Evolutionary conservation across 2,888 invertebrate genomes (phyloP), one percentile per base, ranked within the genome.

Genomic region (Mamestra brassicae): DNA sequence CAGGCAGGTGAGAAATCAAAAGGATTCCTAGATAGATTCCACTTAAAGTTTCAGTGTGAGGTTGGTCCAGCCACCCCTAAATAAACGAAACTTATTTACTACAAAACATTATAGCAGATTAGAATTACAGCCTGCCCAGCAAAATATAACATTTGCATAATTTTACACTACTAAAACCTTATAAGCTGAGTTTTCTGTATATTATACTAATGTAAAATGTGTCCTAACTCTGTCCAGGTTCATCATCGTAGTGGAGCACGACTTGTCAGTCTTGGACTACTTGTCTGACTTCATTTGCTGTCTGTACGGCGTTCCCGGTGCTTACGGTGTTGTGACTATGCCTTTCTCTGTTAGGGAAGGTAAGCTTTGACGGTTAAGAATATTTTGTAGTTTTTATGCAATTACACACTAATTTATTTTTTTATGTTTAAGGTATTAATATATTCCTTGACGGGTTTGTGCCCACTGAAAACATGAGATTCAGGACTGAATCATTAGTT

Each of bases 311-410:
- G 98, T 99, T 70, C 99, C 99, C 79, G 99, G 99, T 89, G 99
- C 99, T 88, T 99, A 99, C 94, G 99, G 99, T 87, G 99, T 99
- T 72, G 99, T 99, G 78, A 99, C 99, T 94, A 99, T 99, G 99
- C 99, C 99, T 69, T 99, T 99, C 97, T 99, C 99, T 42, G 99
- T 99, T 10, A 97, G 99, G 89, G 99, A 99, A 98, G 99, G 99
- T 97, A 94, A 87, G 89, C 1, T 60, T 34, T n/a, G n/a, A 38
- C 11, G 1, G 54, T 10, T 1, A 54, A 15, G 36, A 8, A 38
- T 36, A 45, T 11, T 15, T 26, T 10, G 11, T 10, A 50, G 13
- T 52, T 50, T 42, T 1, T 11, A 13, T 42, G 26, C 2, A 38
- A 62, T 10, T 1, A 26, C n/a, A 36, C 13, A 3, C 52, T 58